Evolutionary conservation across 2,888 invertebrate genomes (phyloP).

Genomic region (Ptycholaimellus sp.): DNA sequence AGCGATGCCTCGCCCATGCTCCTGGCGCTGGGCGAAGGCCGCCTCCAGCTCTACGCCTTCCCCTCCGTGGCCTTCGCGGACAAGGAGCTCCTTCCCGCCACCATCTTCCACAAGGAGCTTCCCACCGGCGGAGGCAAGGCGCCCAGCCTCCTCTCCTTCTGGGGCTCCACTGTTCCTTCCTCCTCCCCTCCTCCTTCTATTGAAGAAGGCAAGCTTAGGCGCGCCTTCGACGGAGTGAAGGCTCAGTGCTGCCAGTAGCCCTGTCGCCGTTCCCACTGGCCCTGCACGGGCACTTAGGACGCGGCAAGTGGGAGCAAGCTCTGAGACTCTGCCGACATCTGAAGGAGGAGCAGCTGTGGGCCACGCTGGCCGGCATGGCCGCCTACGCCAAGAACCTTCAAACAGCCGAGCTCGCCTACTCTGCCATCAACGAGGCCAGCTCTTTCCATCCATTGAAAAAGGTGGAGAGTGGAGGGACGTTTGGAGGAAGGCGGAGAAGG

Average conservation of each 20-base stretch:
- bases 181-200: background rate
- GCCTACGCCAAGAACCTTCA: conserved; percentile 58
- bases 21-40: conserved; percentile 41
- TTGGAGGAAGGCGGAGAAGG: too few relatives aligned
- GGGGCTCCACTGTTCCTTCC: background rate
- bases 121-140: conserved; percentile 22
- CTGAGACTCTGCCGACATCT: conserved; percentile 49
- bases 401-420: conserved; percentile 80
- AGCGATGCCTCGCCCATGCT: conserved; percentile 44
- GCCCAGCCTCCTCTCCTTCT: background rate
- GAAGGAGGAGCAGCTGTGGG: conserved; percentile 47
- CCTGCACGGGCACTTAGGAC: conserved; percentile 38
- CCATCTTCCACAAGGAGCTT: conserved; percentile 31
- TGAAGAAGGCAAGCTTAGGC: conserved; percentile 48
- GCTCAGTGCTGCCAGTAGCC: conserved; percentile 50
- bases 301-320: conserved; percentile 58
- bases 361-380: conserved; percentile 69
- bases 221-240: conserved; percentile 65
- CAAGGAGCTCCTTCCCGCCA: conserved; percentile 42
- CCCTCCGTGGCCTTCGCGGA: conserved; percentile 48
- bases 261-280: conserved; percentile 43
- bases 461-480: too few relatives aligned
- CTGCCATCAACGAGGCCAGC: conserved; percentile 49
- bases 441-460: too few relatives aligned
- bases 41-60: conserved; percentile 56